phyloP scores from a whole-genome alignment of 2,888 invertebrate species.

The Stenodera caucasica region DNA sequence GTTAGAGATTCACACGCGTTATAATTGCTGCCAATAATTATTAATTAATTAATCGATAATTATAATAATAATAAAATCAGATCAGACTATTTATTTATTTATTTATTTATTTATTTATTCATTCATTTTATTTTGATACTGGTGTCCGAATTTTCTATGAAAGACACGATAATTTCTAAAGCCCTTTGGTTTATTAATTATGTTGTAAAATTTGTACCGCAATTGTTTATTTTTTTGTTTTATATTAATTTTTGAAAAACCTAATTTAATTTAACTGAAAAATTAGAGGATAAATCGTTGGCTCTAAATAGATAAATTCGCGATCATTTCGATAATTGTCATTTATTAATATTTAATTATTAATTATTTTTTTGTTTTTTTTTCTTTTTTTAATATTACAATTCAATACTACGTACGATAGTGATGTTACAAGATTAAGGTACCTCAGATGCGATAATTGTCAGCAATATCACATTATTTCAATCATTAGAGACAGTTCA shows the following conservation, averaged over 20 bases:
- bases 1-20: slow-evolving; percentile 42
- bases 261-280: no score
- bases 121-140: neutral
- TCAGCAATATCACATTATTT: slow-evolving; percentile 48
- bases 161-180: slow-evolving; percentile 34
- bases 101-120: no score
- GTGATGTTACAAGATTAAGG: slow-evolving; percentile 43
- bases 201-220: slow-evolving; percentile 23
- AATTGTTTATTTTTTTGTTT: no score
- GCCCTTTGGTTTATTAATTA: slow-evolving; percentile 13
- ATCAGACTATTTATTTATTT: slow-evolving; percentile 32
- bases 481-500: neutral
- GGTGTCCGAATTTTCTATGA: slow-evolving; percentile 10
- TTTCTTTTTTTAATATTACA: slow-evolving; percentile 13
- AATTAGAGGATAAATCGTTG: neutral
- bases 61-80: slow-evolving; percentile 21
- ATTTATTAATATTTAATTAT: slow-evolving; percentile 8
- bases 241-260: no score
- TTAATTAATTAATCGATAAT: neutral
- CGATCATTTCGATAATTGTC: slow-evolving; percentile 26
- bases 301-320: slow-evolving; percentile 19
- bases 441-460: slow-evolving; percentile 48
- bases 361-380: slow-evolving; percentile 16
- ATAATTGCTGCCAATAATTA: slow-evolving; percentile 18
- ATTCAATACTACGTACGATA: slow-evolving; percentile 30